phyloP scores from a whole-genome alignment of 2,888 invertebrate genomes.

The Pachliopta kotzebuea region DNA sequence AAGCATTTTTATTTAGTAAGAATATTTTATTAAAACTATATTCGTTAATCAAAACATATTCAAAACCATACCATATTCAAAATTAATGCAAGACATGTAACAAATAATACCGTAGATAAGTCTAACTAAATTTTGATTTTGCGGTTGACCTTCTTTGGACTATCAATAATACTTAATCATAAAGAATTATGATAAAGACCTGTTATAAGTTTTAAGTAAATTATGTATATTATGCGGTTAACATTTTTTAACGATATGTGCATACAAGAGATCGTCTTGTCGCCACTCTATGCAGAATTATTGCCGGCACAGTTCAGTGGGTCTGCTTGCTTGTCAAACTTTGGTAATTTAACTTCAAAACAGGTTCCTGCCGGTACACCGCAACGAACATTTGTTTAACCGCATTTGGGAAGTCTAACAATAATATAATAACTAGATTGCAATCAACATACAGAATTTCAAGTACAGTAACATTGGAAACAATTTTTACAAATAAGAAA shows the following conservation, averaged over 20 bases:
- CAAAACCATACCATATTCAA: no score
- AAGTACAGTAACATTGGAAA: background rate
- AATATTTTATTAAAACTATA: no score
- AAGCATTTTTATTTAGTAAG: no score
- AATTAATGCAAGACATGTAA: background rate
- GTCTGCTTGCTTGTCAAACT: slow-evolving; percentile 75
- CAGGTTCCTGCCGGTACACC: slow-evolving; percentile 64
- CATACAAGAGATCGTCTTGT: slow-evolving; percentile 56
- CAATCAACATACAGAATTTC: slow-evolving; percentile 5
- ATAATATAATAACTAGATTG: slow-evolving; percentile 47
- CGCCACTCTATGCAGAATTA: slow-evolving; percentile 65
- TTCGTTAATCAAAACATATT: no score
- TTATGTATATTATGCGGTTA: no score
- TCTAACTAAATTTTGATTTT: background rate
- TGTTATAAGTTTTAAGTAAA: no score
- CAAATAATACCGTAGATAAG: background rate
- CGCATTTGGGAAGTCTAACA: slow-evolving; percentile 46
- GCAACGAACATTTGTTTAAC: slow-evolving; percentile 60
- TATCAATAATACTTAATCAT: background rate
- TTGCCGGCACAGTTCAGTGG: slow-evolving; percentile 70
- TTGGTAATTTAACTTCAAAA: slow-evolving; percentile 79
- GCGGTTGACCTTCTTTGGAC: background rate
- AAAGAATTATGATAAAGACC: background rate
- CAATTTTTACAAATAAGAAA: background rate
- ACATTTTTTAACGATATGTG: slow-evolving; percentile 3